A percentile compares a stretch with the other conserved stretches of the same genome.
Evolutionary conservation across 2,797 vertebrate genomes (phyloP).

Genomic region (Brachymystax lenok): DNA sequence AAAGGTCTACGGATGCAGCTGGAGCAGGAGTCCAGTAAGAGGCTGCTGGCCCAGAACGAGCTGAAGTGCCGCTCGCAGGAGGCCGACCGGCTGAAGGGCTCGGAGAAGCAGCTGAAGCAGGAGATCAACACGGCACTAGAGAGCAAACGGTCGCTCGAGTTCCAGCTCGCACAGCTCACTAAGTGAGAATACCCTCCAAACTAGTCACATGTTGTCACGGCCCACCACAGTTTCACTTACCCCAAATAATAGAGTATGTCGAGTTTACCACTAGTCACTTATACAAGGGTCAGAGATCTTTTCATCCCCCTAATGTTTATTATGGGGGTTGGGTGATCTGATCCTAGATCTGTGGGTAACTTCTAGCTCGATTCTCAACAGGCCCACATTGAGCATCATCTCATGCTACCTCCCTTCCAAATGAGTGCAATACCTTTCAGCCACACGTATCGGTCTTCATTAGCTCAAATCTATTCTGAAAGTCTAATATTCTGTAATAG

Average conservation of each 20-base stretch:
- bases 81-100: conserved; percentile 88
- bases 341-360: background rate
- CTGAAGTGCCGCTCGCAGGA: conserved; percentile 88
- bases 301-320: too few relatives aligned
- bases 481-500: background rate
- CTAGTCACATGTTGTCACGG: too few relatives aligned
- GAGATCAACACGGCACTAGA: conserved; percentile 92
- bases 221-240: background rate
- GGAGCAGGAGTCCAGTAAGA: conserved; percentile 91
- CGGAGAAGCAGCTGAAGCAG: conserved; percentile 97
- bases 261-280: background rate
- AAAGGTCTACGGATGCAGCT: conserved; percentile 84
- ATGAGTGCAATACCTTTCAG: background rate
- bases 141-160: conserved; percentile 93
- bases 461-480: background rate
- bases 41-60: conserved; percentile 84
- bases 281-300: too few relatives aligned
- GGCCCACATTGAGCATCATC: background rate
- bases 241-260: background rate
- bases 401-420: background rate
- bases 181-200: conserved; percentile 78
- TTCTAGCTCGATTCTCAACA: background rate
- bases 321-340: background rate
- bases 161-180: conserved; percentile 94
- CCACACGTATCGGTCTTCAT: background rate